Evolutionary conservation across 2,888 invertebrate genomes (phyloP), one percentile per base, ranked within the genome.

Genomic region (Spodoptera exigua): DNA sequence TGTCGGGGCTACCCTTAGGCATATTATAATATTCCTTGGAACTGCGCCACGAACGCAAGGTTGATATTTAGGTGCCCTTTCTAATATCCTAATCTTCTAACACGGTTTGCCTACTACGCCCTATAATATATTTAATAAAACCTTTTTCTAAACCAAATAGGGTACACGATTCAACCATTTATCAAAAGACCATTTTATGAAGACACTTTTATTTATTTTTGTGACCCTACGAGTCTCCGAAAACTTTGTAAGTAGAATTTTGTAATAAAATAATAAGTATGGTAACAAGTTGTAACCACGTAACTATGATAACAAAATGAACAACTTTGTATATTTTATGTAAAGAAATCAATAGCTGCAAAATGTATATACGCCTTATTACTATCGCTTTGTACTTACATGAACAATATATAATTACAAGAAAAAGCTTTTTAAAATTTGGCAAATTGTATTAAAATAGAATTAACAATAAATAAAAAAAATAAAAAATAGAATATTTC

Each of bases 131-230:
- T 36, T 47, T 34, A 11, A 11, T 34, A 11, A 11, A 48, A 51
- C 49, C 14, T 41, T 70, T 57, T 45, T 57, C 13, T 37, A 35
- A 53, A 45, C 57, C 47, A 67, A 67, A 69, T 52, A 36, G 52
- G 51, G 44, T 47, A 10, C 57, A 70, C 64, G 70, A 53, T 43
- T 53, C 64, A 11, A 16, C 53, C 53, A 63, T 68, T 54, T 49
- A 41, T 70, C 67, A 68, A 21, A 44, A 41, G 40, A 27, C 35
- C 39, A 53, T 49, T 49, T 63, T 43, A 52, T 46, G 51, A 36
- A 49, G 45, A 58, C 64, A 41, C 12, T 63, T 67, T 58, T 63
- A 48, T 34, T 13, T 18, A 14, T 52, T 21, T 48, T 55, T 35
- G 37, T 12, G 41, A 32, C 37, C 45, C 14, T 37, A 1, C 16